Base-by-base conservation (phyloP, 2,888 invertebrate genomes). In the Melitaea athalia region DNA sequence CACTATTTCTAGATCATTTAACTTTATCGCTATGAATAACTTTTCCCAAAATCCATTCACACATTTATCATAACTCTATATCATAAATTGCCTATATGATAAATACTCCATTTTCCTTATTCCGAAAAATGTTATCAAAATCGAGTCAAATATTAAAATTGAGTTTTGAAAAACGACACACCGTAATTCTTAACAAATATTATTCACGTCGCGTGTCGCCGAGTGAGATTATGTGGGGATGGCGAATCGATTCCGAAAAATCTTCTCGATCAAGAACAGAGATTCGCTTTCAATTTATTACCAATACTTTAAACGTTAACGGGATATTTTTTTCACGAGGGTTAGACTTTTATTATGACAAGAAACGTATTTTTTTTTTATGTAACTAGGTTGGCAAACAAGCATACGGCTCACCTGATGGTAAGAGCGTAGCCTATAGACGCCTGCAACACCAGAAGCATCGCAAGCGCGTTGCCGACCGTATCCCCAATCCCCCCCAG, bases 221-320 rank as follows among this genome's bases (percentile, higher is more conserved):
- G 66, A 71, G 69, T 67, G 64, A 70, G 74, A 72, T 74, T 74
- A 68, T 69, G 67, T 73, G 50, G 69, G 68, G 69, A 72, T 68
- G 67, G 59, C 67, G 72, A 72, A 70, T 72, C 69, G 69, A 64
- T 67, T 64, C 45, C 47, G 53, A 61, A 69, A 71, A 71, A 59
- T 64, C 55, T 50, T 64, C 52, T 62, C 45, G 59, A 66, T 62
- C 52, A 53, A 63, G 68, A 68, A 69, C 63, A 61, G 50, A 50
- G 49, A 50, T 68, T 53, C 49, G 31, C 45, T 70, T 68, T 70
- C 63, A 68, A 70, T 70, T 59, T 70, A 70, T 70, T 68, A 59
- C 64, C 50, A 67, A 71, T 64, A 67, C 17, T 69, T 70, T 62
- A 57, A 42, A 64, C 59, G 62, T 49, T 70, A 50, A 17, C 64